These are phyloP conservation scores for Drosophila ogumai DNA, from an alignment of 1,140 invertebrate species.

Conservation along the genomic window DNA sequence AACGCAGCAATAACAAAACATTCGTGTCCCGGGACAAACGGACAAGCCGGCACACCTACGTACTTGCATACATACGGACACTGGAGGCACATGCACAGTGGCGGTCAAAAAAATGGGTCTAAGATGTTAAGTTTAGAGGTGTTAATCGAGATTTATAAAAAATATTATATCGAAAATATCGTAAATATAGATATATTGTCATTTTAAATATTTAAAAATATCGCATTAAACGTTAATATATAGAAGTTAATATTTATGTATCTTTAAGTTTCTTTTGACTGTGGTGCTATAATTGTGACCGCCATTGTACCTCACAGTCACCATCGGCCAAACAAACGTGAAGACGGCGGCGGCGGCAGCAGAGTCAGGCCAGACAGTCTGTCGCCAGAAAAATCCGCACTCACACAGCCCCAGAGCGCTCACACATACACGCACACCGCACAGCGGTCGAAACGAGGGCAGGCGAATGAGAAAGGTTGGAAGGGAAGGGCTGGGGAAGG, in stretches of 20 bases:
- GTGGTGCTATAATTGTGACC: constrained; percentile 4
- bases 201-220: too few species aligned
- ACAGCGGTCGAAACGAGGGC: constrained; percentile 51
- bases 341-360: constrained; percentile 29
- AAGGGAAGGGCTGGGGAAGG: constrained; percentile 14
- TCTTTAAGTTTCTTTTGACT: too few species aligned
- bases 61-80: constrained; percentile 54
- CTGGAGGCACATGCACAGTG: constrained; percentile 23
- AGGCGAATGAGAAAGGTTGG: constrained; percentile 25
- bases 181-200: too few species aligned
- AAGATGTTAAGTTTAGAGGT: too few species aligned
- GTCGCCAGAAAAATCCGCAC: constrained; percentile 81
- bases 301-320: constrained; percentile 1
- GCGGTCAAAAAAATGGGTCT: not conserved
- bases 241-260: too few species aligned
- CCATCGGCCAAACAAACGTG: constrained; percentile 54
- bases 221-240: too few species aligned
- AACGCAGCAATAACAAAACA: constrained; percentile 58
- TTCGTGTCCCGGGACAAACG: constrained; percentile 66
- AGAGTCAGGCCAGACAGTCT: constrained; percentile 80
- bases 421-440: constrained; percentile 27
- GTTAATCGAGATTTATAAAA: too few species aligned
- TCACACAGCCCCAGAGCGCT: constrained; percentile 38
- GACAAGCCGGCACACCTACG: constrained; percentile 29
- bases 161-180: too few species aligned